Conservation (phyloP, 1,140 invertebrate species). For the Luehdorfia chinensis region DNA sequence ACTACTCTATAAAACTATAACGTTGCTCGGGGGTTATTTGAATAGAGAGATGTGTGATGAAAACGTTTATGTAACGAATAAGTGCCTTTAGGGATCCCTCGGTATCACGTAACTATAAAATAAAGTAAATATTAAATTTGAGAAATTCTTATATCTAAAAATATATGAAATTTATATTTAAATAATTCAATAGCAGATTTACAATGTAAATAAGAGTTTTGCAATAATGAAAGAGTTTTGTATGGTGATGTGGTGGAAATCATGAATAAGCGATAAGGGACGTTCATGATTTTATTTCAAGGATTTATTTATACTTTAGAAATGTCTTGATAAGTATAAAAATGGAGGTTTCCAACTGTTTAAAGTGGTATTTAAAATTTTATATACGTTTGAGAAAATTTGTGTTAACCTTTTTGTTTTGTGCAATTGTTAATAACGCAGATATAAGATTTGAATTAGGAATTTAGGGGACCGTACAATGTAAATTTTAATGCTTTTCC, state of each 20-base stretch:
- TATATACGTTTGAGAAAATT: too few relatives aligned
- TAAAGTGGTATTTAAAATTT: too few relatives aligned
- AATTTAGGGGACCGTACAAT: too few relatives aligned
- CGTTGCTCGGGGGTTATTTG: neutral
- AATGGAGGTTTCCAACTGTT: too few relatives aligned
- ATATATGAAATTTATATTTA: slow-evolving; percentile 14
- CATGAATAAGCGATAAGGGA: slow-evolving; percentile 16
- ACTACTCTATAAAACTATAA: neutral
- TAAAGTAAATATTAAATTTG: slow-evolving; percentile 6
- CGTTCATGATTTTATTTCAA: slow-evolving; percentile 13
- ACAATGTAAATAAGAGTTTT: slow-evolving; percentile 18
- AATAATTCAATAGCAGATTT: slow-evolving; percentile 10
- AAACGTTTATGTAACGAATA: slow-evolving; percentile 5
- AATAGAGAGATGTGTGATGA: slow-evolving; percentile 3
- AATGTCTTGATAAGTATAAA: too few relatives aligned
- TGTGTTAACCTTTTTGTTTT: too few relatives aligned
- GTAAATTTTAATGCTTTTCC: too few relatives aligned
- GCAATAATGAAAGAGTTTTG: slow-evolving; percentile 17
- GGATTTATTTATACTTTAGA: slow-evolving; percentile 8
- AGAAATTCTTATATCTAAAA: slow-evolving; percentile 1
- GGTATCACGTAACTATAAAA: slow-evolving; percentile 2
- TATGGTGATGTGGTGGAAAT: slow-evolving; percentile 6
- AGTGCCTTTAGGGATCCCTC: neutral
- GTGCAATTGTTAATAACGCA: too few relatives aligned
- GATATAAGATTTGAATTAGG: too few relatives aligned